Base-by-base conservation (phyloP, 2,113 vertebrate species). In the Miniopterus natalensis region DNA sequence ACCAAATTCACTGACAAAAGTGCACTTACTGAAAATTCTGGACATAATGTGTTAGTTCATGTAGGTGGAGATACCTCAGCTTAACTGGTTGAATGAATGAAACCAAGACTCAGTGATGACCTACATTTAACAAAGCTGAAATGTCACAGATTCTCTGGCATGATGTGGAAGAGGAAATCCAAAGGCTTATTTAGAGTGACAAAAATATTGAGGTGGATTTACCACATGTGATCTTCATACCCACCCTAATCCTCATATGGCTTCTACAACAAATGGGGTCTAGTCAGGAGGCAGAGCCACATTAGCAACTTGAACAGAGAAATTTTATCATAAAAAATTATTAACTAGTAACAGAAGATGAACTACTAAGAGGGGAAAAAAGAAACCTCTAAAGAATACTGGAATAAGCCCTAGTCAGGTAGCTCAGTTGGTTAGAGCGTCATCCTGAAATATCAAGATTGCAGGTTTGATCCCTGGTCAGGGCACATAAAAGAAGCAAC, bases 161-260 rank as follows among this genome's bases (percentile, higher is more conserved):
- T 23, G 8, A 90, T 6, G 23, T 42, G 11, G 49, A 97, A 83
- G 84, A 63, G 61, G 61, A 63, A 63, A 63, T 13, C 61, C 27
- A 63, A 63, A 71, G 29, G 63, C 14, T 65, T 65, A 31, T 65
- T 75, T 23, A 45, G 6, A 79, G 55, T 66, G 29, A 68, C 55
- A 18, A 87, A 21, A 90, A 78, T 87, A 31, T 8, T 87, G 13
- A 31, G 47, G 49, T 78, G n/a, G 71, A 90, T 90, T 86, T 92
- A 77, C 23, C 75, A 61, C 2, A 4, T 74, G 65, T 10, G 13
- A 75, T 17, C 23, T 70, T 21, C 59, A 55, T 4, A 73, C 29
- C 51, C 73, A 75, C 20, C 2, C 4, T 57, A 78, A n/a, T 66
- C 29, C 14, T 61, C 45, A 49, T 40, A 84, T 12, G 29, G n/a